Percentiles rank a stretch among this genome's conserved stretches.
Conservation (phyloP, 2,113 vertebrate genomes). For the Caloenas nicobarica region DNA sequence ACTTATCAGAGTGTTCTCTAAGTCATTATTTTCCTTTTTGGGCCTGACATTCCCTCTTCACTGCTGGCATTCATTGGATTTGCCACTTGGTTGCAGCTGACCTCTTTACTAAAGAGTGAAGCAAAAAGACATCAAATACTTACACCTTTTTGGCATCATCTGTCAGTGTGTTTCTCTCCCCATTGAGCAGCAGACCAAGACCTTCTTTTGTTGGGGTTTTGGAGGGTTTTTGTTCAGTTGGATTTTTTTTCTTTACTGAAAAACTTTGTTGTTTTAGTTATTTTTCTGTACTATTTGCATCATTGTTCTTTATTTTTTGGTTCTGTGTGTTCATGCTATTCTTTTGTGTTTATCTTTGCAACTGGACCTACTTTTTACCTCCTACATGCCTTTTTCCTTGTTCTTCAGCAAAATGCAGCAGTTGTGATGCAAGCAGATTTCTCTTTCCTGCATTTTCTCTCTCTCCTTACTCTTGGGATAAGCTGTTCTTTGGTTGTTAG, state of each 20-base stretch:
- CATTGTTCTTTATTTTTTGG: background rate
- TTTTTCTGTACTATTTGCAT: background rate
- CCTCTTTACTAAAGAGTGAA: background rate
- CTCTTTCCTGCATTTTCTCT: background rate
- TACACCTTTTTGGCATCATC: background rate
- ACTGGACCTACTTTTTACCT: background rate
- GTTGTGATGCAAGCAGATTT: background rate
- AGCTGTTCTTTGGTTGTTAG: background rate
- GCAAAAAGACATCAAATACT: background rate
- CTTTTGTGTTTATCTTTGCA: background rate
- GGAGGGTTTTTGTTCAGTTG: background rate
- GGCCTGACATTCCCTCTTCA: background rate
- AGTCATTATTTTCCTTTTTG: background rate
- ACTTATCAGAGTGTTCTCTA: background rate
- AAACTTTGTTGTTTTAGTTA: background rate
- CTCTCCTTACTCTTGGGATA: background rate
- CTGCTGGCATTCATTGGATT: background rate
- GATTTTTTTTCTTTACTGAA: background rate
- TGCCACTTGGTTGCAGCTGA: slow-evolving; percentile 1
- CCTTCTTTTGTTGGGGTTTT: background rate
- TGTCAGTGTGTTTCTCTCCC: background rate
- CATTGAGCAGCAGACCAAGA: background rate
- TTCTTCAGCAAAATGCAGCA: background rate
- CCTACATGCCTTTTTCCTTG: background rate
- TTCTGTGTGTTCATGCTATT: background rate